Percentiles rank a stretch among this genome's conserved stretches.
Conservation (phyloP, 2,797 vertebrate genomes). For the Characodon lateralis region DNA sequence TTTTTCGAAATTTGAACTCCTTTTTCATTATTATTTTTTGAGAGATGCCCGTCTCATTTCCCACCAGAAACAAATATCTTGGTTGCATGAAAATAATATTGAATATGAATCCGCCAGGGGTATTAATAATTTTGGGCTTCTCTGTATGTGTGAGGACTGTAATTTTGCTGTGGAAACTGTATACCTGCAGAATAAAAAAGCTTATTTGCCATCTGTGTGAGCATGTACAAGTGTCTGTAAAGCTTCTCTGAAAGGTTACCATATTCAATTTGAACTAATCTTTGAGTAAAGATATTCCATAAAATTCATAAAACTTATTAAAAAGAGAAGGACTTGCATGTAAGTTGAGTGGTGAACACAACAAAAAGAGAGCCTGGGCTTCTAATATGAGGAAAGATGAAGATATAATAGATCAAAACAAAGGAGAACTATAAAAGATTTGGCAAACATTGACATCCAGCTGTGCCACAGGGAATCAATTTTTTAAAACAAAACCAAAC, state of each 20-base stretch:
- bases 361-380: conserved; percentile 55
- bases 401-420: conserved; percentile 64
- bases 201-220: not conserved
- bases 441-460: conserved; percentile 58
- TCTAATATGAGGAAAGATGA: conserved; percentile 62
- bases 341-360: conserved; percentile 43
- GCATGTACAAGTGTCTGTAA: conserved; percentile 4
- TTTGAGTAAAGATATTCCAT: conserved; percentile 6
- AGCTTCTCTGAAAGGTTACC: conserved; percentile 10
- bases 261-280: conserved; percentile 25
- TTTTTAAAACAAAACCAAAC: conserved; percentile 35
- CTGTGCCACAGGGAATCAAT: conserved; percentile 49
- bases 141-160: not conserved
- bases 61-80: not conserved
- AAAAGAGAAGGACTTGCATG: conserved; percentile 35
- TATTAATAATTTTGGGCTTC: not conserved
- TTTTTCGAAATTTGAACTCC: too few species aligned
- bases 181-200: too few species aligned
- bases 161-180: not conserved
- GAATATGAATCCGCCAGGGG: not conserved
- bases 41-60: not conserved
- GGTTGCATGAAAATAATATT: not conserved
- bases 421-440: conserved; percentile 37
- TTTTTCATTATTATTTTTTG: not conserved
- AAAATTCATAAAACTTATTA: conserved; percentile 36